Evolutionary conservation across 2,797 vertebrate species (phyloP).

Genomic region (Pseudochirops cupreus): DNA sequence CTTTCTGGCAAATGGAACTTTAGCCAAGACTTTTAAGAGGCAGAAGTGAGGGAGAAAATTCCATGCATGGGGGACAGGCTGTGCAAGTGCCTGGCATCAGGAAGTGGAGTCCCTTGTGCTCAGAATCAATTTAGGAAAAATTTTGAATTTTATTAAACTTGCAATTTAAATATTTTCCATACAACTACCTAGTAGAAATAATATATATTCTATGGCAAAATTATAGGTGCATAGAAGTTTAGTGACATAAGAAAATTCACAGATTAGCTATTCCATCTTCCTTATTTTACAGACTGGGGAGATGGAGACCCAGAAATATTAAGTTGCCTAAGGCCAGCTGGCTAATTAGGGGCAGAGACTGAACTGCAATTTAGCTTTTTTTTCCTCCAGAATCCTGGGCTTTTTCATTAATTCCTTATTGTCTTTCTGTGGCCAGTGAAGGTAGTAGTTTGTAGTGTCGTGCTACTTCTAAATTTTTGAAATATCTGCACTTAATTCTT

Average conservation of each 20-base stretch:
- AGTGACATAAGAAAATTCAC: neutral
- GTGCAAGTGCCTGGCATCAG: neutral
- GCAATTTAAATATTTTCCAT: neutral
- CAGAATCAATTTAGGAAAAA: neutral
- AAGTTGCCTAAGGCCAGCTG: neutral
- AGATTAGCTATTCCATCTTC: neutral
- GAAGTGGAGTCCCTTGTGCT: neutral
- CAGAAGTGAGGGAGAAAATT: neutral
- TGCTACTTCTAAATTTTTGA: neutral
- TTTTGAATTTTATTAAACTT: neutral
- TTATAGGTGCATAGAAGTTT: neutral
- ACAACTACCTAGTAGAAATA: neutral
- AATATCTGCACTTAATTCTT: neutral
- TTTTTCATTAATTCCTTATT: neutral
- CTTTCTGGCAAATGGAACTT: neutral
- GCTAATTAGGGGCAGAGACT: neutral
- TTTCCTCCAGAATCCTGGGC: neutral
- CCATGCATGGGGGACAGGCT: neutral
- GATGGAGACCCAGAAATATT: conserved; percentile 6
- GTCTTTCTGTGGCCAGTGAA: neutral
- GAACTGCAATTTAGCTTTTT: neutral
- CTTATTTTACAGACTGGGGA: conserved; percentile 5
- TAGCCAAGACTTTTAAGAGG: neutral
- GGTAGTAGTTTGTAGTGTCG: neutral
- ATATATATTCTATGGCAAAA: neutral